Evolutionary conservation across 2,888 invertebrate genomes (phyloP).

Genomic region (Gnatocerus cornutus): DNA sequence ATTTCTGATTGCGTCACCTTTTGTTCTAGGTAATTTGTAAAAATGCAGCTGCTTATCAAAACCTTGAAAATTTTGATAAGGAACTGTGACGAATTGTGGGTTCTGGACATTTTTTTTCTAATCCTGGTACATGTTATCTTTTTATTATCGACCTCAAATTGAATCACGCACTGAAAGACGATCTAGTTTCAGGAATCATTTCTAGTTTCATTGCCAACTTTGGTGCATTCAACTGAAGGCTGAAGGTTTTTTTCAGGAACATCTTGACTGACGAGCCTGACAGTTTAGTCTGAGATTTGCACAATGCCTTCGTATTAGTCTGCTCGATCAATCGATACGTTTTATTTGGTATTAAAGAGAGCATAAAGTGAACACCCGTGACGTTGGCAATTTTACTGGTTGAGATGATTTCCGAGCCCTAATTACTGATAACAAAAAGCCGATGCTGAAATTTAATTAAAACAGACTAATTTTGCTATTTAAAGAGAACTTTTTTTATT

Average conservation of each 20-base stretch:
- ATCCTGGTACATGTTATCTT: too few relatives aligned
- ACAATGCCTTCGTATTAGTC: conserved; percentile 20
- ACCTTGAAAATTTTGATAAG: too few relatives aligned
- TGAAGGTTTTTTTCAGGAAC: not conserved
- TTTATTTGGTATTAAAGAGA: conserved; percentile 13
- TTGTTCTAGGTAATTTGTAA: too few relatives aligned
- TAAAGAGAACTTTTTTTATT: not conserved
- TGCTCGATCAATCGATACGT: conserved; percentile 7
- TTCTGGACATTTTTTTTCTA: too few relatives aligned
- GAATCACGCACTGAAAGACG: too few relatives aligned
- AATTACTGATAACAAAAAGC: not conserved
- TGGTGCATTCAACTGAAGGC: conserved; percentile 6
- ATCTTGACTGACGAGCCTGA: conserved; percentile 17
- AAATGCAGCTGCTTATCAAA: too few relatives aligned
- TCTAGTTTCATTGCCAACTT: not conserved
- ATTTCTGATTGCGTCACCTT: too few relatives aligned
- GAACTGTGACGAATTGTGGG: too few relatives aligned
- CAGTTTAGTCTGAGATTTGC: conserved; percentile 21
- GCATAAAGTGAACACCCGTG: conserved; percentile 9
- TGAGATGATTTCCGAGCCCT: not conserved
- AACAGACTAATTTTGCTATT: not conserved
- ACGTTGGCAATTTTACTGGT: conserved; percentile 7
- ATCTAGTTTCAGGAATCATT: not conserved
- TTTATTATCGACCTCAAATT: too few relatives aligned
- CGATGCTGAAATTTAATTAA: not conserved